Evolutionary conservation across 2,113 vertebrate species (phyloP).

Genomic region (Anguilla japonica): DNA sequence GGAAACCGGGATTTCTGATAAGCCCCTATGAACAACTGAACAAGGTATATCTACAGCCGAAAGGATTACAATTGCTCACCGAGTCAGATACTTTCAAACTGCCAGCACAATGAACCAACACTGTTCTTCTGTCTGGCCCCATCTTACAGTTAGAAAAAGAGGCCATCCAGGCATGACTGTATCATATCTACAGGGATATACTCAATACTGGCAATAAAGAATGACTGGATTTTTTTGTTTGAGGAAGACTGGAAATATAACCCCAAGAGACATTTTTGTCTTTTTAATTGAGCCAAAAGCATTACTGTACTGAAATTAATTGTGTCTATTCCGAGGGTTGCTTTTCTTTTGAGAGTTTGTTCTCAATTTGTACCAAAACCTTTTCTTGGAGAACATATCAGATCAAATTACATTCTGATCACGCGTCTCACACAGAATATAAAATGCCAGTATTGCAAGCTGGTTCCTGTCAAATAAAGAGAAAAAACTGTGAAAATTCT

Average conservation of each 20-base stretch:
- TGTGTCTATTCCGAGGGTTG: background rate
- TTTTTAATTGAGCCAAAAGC: background rate
- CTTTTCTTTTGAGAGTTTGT: background rate
- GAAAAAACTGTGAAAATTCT: background rate
- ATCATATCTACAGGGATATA: background rate
- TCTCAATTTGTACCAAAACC: background rate
- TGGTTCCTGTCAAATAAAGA: too few relatives aligned
- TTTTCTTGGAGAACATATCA: background rate
- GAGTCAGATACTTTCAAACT: background rate
- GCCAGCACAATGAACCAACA: background rate
- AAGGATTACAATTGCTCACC: background rate
- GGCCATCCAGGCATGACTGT: background rate
- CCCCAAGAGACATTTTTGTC: too few relatives aligned
- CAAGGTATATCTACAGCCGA: background rate
- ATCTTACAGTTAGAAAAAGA: background rate
- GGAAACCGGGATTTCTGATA: conserved; percentile 15
- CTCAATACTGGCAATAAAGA: background rate
- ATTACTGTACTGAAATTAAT: background rate
- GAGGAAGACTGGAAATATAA: too few relatives aligned
- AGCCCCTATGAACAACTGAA: background rate
- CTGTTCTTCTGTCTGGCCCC: background rate
- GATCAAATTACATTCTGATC: background rate
- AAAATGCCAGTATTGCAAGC: background rate
- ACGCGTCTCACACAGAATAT: background rate
- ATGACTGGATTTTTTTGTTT: background rate